Evolutionary conservation across 92 coral and sea anemone genomes (phyloP).

Genomic region (Palythoa grandiflora): DNA sequence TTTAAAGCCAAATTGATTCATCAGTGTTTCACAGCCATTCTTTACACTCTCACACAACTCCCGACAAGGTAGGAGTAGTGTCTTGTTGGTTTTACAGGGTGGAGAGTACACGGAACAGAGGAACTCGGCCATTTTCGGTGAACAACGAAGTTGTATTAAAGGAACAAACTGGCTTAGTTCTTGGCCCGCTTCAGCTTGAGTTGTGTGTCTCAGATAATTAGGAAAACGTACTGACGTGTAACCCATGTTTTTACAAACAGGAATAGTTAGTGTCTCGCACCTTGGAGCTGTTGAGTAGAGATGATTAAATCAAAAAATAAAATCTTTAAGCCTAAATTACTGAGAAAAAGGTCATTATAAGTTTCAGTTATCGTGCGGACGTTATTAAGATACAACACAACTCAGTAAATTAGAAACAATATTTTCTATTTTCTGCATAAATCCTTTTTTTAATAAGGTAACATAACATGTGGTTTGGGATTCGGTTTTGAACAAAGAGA

Average conservation of each 20-base stretch:
- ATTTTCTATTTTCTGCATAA: no score
- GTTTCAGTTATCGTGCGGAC: no score
- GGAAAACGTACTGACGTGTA: neutral
- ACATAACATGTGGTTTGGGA: no score
- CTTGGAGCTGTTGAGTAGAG: conserved; percentile 11
- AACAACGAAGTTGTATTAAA: conserved; percentile 1
- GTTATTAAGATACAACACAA: no score
- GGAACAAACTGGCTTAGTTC: conserved; percentile 3
- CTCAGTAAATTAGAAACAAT: no score
- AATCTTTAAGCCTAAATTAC: no score
- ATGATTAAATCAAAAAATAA: neutral
- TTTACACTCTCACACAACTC: conserved; percentile 29
- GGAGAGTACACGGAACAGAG: conserved; percentile 36
- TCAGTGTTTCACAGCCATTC: neutral
- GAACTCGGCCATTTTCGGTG: neutral
- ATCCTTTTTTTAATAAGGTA: no score
- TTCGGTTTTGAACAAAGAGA: no score
- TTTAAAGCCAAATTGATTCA: neutral
- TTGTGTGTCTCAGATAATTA: neutral
- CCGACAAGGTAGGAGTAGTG: conserved; percentile 23
- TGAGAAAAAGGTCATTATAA: no score
- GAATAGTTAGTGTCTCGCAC: neutral
- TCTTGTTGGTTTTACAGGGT: conserved; percentile 4
- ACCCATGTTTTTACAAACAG: neutral
- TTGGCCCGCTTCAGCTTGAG: neutral